A percentile compares a stretch with the other conserved stretches of the same genome.
Conservation (phyloP, 2,113 vertebrate species). For the Labeo catla region DNA sequence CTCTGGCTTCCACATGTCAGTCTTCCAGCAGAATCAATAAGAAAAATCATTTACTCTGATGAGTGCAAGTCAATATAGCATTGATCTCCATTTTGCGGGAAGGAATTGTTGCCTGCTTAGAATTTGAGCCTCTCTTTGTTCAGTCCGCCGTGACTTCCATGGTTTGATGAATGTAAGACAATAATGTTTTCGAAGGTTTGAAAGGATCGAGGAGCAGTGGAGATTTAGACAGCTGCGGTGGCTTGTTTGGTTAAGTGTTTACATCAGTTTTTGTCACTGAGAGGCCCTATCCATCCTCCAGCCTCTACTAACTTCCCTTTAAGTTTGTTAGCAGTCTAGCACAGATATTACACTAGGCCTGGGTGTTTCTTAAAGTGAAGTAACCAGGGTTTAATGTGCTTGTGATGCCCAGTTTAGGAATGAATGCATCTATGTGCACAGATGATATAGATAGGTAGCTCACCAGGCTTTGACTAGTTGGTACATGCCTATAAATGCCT, state of each 20-base stretch:
- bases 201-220: constrained; percentile 24
- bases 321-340: background rate
- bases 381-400: background rate
- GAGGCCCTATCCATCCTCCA: constrained; percentile 60
- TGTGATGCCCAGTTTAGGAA: background rate
- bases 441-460: background rate
- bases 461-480: background rate
- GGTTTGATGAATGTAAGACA: constrained; percentile 41
- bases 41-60: constrained; percentile 55
- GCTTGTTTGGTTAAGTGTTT: background rate
- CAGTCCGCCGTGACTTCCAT: background rate
- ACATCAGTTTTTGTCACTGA: constrained; percentile 23
- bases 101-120: constrained; percentile 42
- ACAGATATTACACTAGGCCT: background rate
- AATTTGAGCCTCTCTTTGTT: constrained; percentile 47
- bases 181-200: constrained; percentile 24
- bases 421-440: background rate
- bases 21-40: constrained; percentile 55
- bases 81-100: constrained; percentile 53
- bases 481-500: background rate
- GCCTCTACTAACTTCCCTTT: background rate
- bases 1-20: constrained; percentile 49
- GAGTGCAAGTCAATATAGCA: constrained; percentile 58
- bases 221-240: background rate
- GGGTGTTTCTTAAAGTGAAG: background rate